These are phyloP conservation scores for Holothuria scabra DNA, from an alignment of 53 echinoderm and acorn worm species.

Conservation along the genomic window DNA sequence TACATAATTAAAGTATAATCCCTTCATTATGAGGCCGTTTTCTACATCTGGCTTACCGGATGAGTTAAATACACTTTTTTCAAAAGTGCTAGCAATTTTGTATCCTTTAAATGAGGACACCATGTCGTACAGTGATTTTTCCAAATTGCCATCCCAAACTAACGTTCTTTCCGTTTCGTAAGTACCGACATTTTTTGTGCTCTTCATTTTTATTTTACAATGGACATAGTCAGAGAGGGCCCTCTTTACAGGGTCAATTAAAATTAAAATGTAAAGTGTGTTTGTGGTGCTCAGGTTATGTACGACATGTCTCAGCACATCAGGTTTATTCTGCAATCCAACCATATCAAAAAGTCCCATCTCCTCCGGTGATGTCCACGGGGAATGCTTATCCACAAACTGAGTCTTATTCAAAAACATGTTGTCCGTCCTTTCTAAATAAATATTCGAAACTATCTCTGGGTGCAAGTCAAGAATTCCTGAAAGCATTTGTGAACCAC, in stretches of 20 bases:
- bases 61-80: constrained; percentile 29
- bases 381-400: neutral
- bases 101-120: constrained; percentile 34
- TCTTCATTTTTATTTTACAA: constrained; percentile 23
- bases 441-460: constrained; percentile 20
- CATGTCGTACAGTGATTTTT: neutral
- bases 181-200: neutral
- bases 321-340: neutral
- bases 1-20: constrained; percentile 2
- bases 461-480: constrained; percentile 37
- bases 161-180: neutral
- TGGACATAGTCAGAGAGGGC: constrained; percentile 35
- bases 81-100: constrained; percentile 32
- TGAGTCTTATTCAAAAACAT: neutral
- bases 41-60: constrained; percentile 2
- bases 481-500: constrained; percentile 36
- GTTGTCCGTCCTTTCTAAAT: neutral
- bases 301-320: neutral
- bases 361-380: constrained; percentile 31
- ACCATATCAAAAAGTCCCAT: constrained; percentile 28
- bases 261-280: neutral
- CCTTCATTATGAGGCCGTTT: constrained; percentile 16
- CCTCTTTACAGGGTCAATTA: constrained; percentile 29
- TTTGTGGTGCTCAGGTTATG: neutral
- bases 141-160: constrained; percentile 3